A percentile compares a stretch with the other conserved stretches of the same genome.
These are phyloP conservation scores for Craseonycteris thonglongyai DNA, from an alignment of 2,113 vertebrate species.

Conservation along the genomic window DNA sequence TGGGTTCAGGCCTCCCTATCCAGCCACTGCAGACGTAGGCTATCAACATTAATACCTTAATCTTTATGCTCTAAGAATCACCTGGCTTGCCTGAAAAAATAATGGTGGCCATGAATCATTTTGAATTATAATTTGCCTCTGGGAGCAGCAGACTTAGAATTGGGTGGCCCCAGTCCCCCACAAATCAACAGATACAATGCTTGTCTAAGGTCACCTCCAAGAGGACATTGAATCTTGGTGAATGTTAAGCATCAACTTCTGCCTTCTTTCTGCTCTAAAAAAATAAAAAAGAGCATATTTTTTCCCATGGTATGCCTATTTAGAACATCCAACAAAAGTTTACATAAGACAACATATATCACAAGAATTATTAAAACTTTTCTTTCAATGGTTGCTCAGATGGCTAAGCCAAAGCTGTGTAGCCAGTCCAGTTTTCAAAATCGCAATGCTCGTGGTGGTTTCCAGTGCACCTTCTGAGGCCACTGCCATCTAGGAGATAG, in stretches of 20 bases:
- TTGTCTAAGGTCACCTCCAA: neutral
- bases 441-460: neutral
- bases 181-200: neutral
- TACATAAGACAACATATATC: neutral
- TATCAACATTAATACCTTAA: neutral
- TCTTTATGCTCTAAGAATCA: neutral
- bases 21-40: neutral
- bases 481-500: neutral
- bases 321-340: neutral
- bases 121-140: neutral
- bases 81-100: neutral
- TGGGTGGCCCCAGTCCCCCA: neutral
- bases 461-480: neutral
- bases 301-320: neutral
- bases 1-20: neutral
- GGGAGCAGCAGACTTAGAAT: rapidly evolving
- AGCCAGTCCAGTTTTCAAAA: neutral
- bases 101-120: neutral
- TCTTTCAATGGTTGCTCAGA: neutral
- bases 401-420: neutral
- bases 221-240: neutral
- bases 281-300: neutral
- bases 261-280: neutral
- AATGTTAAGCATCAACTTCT: neutral
- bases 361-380: neutral